phyloP scores from a whole-genome alignment of 1,140 invertebrate species.

The Zophobas atratus region DNA sequence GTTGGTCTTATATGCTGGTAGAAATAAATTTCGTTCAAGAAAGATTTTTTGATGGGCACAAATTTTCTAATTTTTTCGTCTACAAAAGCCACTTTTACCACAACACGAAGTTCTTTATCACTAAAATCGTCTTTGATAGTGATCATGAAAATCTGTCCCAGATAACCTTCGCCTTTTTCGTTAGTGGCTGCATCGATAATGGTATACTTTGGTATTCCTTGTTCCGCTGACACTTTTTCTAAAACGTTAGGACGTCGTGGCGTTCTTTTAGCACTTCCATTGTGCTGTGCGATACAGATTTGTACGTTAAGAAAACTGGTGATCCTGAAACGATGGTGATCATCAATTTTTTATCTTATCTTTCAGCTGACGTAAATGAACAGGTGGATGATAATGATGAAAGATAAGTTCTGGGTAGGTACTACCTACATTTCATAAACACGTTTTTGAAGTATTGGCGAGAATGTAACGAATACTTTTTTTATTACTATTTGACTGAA shows the following conservation, averaged over 20 bases:
- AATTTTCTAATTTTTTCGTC: not conserved
- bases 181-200: not conserved
- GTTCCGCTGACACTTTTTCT: constrained; percentile 53
- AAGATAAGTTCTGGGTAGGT: no score
- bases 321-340: no score
- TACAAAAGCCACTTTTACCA: not conserved
- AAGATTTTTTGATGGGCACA: not conserved
- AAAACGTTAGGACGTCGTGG: constrained; percentile 12
- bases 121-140: not conserved
- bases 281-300: not conserved
- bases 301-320: no score
- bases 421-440: no score
- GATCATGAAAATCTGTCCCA: not conserved
- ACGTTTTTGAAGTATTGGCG: no score
- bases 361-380: no score
- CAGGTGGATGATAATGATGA: no score
- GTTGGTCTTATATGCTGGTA: not conserved
- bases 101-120: not conserved
- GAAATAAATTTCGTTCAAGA: constrained; percentile 6
- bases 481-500: no score
- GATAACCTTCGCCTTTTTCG: not conserved
- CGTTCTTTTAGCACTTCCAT: not conserved
- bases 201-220: constrained; percentile 6
- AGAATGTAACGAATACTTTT: no score
- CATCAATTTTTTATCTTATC: no score